Evolutionary conservation across 2,113 vertebrate species (phyloP), one percentile per base, ranked within the genome.

Genomic region (Ciconia boyciana): DNA sequence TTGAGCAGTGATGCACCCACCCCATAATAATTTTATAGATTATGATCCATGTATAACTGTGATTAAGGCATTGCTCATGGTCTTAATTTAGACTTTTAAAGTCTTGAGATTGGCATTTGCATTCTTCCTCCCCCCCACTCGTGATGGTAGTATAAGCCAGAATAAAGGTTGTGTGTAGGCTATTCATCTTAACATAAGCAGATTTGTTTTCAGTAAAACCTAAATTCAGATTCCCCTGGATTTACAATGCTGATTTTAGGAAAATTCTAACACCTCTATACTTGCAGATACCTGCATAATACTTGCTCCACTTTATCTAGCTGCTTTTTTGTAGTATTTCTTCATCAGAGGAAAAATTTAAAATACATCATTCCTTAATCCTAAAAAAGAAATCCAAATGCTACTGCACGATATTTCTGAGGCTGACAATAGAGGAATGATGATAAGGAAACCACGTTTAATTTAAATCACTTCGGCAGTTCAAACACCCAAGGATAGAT

Each of bases 31-130:
- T 96, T 93, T 93, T 85, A 76, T 75, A 72, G 81, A 68, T 76
- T 91, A 89, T 91, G 81, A 81, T 94, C 65, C 65, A 29, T 75
- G 83, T 93, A 55, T 60, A 91, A 71, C 74, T 71, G 68, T 87
- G 87, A 89, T 93, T 95, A 95, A 94, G 66, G 65, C 39, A 94
- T 95, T 91, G 83, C 87, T 93, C 93, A 78, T 0, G 0, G 51
- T 77, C 88, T 94, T 89, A 94, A 93, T 81, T 87, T 66, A 92
- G 64, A 92, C 58, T 81, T 81, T 46, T 29, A 86, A 88, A 82
- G 68, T 89, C 81, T 89, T 0, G 0, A 89, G 91, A 93, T 20
- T 69, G 34, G 43, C 72, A 84, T 82, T 91, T 94, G 24, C 44
- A 44, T 85, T 91, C 26, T 89, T 79, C 39, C 41, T 82, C 7